Percentiles rank a stretch among this genome's conserved stretches.
phyloP scores from a whole-genome alignment of 2,113 vertebrate species.

The Myanophis thanlyinensis region DNA sequence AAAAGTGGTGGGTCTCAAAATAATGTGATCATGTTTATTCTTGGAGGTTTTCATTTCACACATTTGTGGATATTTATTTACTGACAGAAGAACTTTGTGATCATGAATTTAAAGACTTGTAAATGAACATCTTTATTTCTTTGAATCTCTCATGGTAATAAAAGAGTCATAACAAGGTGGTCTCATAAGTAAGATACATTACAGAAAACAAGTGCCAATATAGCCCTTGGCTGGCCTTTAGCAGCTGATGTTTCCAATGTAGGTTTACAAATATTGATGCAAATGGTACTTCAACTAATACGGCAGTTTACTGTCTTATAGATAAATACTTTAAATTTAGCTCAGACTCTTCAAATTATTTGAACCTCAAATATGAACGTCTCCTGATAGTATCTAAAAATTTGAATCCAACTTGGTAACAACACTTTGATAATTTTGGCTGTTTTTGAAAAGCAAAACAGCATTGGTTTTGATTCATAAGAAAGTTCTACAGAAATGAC shows the following conservation, averaged over 20 bases:
- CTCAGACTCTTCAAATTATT: background rate
- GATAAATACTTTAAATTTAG: background rate
- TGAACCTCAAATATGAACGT: background rate
- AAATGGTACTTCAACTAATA: background rate
- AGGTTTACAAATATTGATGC: background rate
- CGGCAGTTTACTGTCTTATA: background rate
- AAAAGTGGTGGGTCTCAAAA: background rate
- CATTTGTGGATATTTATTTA: background rate
- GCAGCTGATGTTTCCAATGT: background rate
- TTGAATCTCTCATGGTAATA: background rate
- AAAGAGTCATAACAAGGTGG: background rate
- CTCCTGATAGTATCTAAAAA: background rate
- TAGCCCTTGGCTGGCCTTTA: background rate
- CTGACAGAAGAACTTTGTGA: background rate
- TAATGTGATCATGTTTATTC: accelerated
- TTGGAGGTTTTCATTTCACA: background rate
- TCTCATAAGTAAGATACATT: background rate
- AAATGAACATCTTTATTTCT: background rate
- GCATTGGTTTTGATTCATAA: background rate
- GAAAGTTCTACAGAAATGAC: background rate
- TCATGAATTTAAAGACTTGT: background rate
- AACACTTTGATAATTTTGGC: background rate
- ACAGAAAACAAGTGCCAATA: background rate
- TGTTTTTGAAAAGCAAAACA: background rate
- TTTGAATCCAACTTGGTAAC: background rate